Conservation (phyloP, 2,888 invertebrate species). For the Thelaira solivaga region DNA sequence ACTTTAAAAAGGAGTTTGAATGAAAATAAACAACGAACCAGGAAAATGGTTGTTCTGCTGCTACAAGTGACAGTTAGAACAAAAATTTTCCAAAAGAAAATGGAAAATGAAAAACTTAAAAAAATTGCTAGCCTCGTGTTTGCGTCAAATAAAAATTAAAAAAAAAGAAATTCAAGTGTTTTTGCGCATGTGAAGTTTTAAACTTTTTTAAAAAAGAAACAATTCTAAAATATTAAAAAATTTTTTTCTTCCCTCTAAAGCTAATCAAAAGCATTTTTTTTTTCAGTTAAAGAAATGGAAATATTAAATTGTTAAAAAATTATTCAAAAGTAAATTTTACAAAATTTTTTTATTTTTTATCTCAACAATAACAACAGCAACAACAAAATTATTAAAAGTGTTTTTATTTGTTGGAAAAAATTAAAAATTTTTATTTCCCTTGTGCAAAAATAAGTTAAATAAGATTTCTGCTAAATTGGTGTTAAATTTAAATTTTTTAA, state of each 20-base stretch:
- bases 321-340: background rate
- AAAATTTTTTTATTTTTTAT: background rate
- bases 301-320: conserved; percentile 4
- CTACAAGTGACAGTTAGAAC: conserved; percentile 30
- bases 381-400: background rate
- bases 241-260: conserved; percentile 13
- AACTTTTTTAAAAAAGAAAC: conserved; percentile 44
- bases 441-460: background rate
- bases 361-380: too few relatives aligned
- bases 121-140: conserved; percentile 14
- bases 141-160: conserved; percentile 43
- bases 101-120: conserved; percentile 52
- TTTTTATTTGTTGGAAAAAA: background rate
- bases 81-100: conserved; percentile 34
- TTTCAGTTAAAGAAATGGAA: background rate
- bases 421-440: background rate
- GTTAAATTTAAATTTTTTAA: background rate
- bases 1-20: conserved; percentile 47
- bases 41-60: background rate
- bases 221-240: conserved; percentile 35
- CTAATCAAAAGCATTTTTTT: conserved; percentile 4
- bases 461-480: conserved; percentile 4
- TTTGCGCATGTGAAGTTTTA: conserved; percentile 65
- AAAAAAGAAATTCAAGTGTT: conserved; percentile 41
- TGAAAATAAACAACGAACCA: conserved; percentile 39